Evolutionary conservation across 2,797 vertebrate species (phyloP), one percentile per base, ranked within the genome.

Genomic region (Artibeus jamaicensis): DNA sequence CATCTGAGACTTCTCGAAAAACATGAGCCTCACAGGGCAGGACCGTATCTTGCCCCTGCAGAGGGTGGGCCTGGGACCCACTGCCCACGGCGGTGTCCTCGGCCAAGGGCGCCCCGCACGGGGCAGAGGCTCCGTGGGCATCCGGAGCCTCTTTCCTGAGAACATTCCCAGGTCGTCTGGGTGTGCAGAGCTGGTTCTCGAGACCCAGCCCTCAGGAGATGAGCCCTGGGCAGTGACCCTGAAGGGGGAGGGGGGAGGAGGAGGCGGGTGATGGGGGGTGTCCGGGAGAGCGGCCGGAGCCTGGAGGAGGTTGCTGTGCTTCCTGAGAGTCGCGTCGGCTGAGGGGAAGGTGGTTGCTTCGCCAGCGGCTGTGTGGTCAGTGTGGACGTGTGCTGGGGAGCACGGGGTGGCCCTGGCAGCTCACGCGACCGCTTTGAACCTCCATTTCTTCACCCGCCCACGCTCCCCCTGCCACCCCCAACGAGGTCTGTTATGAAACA

Each of bases 361-460:
- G 32, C 29, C 46, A 15, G n/a, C 24, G 77, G n/a, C 26, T 53
- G 24, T 50, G 16, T 1, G 32, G 39, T 24, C 65, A 39, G 34
- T 11, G n/a, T 5, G 14, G 73, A 44, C 1, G 0, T 3, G 32
- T 6, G 34, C n/a, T 14, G 18, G 42, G 84, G 50, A 55, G 44
- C 81, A 12, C 4, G 4, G 55, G 21, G 32, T n/a, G 42, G 37
- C 8, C 32, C 65, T 5, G 4, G 48, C 32, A 42, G 88, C 32
- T 68, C 82, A 2, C 0, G 0, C n/a, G 48, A 34, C n/a, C 6
- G 0, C 48, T 7, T 5, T 1, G 46, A 39, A 3, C 37, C 34
- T 73, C 68, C 19, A 2, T 59, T 8, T 57, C 59, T 57, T 88
- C 67, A 16, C 59, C 68, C 39, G 84, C n/a, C 10, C 1, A 44